A percentile compares a stretch with the other conserved stretches of the same genome.
Conservation (phyloP, 2,797 vertebrate genomes). For the Streptopelia turtur region DNA sequence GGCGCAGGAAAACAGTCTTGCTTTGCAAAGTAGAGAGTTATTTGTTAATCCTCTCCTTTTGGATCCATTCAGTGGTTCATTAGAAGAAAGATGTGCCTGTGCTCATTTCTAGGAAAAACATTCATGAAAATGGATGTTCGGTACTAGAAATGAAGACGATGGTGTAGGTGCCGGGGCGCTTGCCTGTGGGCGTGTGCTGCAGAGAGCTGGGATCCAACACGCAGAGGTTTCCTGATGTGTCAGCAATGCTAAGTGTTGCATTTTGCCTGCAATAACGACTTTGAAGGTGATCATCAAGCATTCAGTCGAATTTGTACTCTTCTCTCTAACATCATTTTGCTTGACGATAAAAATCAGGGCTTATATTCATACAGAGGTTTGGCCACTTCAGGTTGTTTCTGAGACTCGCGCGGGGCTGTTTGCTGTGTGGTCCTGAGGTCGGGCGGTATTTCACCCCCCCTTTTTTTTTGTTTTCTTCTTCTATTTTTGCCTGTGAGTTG, state of each 20-base stretch:
- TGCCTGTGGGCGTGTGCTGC: slow-evolving; percentile 6
- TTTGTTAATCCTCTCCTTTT: slow-evolving; percentile 19
- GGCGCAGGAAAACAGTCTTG: neutral
- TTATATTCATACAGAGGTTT: neutral
- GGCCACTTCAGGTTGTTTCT: neutral
- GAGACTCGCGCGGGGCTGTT: neutral
- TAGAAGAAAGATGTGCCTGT: neutral
- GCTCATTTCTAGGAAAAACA: slow-evolving; percentile 9
- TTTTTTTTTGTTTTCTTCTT: rapidly evolving
- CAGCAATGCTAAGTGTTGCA: slow-evolving; percentile 20
- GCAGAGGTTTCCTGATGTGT: slow-evolving; percentile 5
- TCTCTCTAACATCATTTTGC: neutral
- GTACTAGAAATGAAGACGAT: neutral
- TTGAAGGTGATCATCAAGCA: slow-evolving; percentile 52
- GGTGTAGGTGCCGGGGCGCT: neutral
- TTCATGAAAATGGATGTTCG: neutral
- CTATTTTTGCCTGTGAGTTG: neutral
- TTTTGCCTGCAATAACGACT: slow-evolving; percentile 40
- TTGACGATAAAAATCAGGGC: neutral
- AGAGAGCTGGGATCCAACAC: neutral
- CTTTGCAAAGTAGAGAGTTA: neutral
- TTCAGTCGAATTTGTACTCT: slow-evolving; percentile 1
- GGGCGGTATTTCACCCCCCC: neutral
- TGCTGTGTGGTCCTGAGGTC: neutral
- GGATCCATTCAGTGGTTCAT: neutral